Base-by-base conservation (phyloP, 2,797 vertebrate species). In the Falco biarmicus region DNA sequence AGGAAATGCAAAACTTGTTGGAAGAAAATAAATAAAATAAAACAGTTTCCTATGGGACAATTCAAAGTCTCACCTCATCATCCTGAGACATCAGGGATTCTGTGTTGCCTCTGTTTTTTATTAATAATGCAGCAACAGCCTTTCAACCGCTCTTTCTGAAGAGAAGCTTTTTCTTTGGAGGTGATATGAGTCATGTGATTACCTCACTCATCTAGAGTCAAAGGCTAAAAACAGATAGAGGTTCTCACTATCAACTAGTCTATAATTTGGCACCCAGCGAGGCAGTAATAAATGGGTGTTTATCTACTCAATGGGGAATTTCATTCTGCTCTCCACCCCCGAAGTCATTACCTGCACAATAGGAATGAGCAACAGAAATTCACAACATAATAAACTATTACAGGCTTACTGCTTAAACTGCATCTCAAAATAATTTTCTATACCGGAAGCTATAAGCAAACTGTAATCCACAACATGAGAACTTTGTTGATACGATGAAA, bases 31-130 rank as follows among this genome's bases (percentile, higher is more conserved):
- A 95, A 95, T 89, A 78, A 95, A 95, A 94, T 59, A 56, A 68
- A 97, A 82, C 66, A 15, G 11, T 64, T 91, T 94, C 82, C 96
- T 96, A 18, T 18, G 61, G 57, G 91, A 92, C 56, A 78, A 88
- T 63, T 96, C 75, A 83, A 93, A 97, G 94, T 93, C 95, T 97
- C 95, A 98, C 97, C 97, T 97, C 85, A 91, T 97, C 86, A 76
- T 89, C 89, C 54, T 91, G 84, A 79, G 81, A 95, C 91, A 97
- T 96, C 86, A 89, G 87, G 73, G 92, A 93, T 95, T 95, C 88
- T 93, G 41, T 88, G 54, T 82, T 93, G 76, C 95, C 92, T 69
- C 77, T 92, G 37, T 86, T 92, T 97, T 85, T 95, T 94, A 91
- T 92, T 92, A 93, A 96, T 93, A 96, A 97, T 93, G 63, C 69